These are phyloP conservation scores for Pediacus dermestoides DNA, from an alignment of 2,888 invertebrate genomes.

Conservation along the genomic window DNA sequence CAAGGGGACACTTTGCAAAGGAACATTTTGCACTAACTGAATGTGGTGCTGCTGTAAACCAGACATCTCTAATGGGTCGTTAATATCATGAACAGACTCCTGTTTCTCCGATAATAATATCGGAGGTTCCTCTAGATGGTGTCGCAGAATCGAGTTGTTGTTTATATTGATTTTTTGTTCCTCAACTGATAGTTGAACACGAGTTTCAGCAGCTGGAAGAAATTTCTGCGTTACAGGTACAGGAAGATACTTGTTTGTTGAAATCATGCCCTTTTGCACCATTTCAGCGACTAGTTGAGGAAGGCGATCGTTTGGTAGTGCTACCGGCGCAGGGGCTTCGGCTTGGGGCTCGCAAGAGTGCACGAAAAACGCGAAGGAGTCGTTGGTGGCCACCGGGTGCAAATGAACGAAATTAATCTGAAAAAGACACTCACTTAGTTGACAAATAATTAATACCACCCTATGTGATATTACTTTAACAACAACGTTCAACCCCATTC, in stretches of 20 bases:
- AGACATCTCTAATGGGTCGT: too few relatives aligned
- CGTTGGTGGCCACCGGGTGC: slow-evolving; percentile 38
- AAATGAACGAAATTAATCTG: slow-evolving; percentile 47
- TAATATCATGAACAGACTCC: not conserved
- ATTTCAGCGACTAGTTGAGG: slow-evolving; percentile 43
- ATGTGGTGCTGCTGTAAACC: too few relatives aligned
- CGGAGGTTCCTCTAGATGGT: too few relatives aligned
- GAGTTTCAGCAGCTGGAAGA: not conserved
- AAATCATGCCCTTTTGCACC: slow-evolving; percentile 41
- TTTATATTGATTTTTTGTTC: not conserved
- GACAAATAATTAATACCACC: not conserved
- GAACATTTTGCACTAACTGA: slow-evolving; percentile 6
- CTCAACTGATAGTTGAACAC: not conserved
- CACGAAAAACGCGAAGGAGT: slow-evolving; percentile 43
- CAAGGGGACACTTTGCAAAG: slow-evolving; percentile 32
- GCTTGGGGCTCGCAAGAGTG: slow-evolving; percentile 44
- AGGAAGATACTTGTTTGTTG: slow-evolving; percentile 24
- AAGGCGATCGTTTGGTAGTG: slow-evolving; percentile 38
- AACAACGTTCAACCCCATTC: slow-evolving; percentile 46
- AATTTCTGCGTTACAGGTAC: not conserved
- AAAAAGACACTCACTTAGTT: slow-evolving; percentile 22
- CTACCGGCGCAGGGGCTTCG: slow-evolving; percentile 37
- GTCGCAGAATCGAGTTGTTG: too few relatives aligned
- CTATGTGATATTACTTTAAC: slow-evolving; percentile 46
- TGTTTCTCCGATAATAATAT: not conserved